Percentiles rank a stretch among this genome's conserved stretches.
These are phyloP conservation scores for Sebastes cheni DNA, from an alignment of 2,797 vertebrate species.

Conservation along the genomic window DNA sequence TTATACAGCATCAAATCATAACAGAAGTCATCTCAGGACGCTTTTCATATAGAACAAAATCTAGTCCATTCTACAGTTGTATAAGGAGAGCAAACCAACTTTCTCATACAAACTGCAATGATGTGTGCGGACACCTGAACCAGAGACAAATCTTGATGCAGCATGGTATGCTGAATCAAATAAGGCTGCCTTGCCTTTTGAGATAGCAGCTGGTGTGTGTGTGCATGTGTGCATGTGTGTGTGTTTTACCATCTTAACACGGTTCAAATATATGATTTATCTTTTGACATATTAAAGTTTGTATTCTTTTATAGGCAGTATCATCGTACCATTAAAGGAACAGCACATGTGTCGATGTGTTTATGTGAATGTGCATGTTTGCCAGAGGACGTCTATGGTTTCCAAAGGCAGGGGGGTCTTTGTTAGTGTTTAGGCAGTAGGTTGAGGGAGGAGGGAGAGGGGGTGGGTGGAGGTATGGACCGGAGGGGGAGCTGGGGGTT, in stretches of 20 bases:
- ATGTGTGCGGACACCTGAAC: background rate
- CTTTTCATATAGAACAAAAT: no score
- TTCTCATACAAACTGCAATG: background rate
- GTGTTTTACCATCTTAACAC: background rate
- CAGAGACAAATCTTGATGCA: background rate
- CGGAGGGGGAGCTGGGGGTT: background rate
- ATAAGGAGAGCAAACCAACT: background rate
- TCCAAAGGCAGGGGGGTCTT: background rate
- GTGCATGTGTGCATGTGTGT: background rate
- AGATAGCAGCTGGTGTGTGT: background rate
- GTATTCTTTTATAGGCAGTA: background rate
- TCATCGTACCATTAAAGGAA: background rate
- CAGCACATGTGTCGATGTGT: background rate
- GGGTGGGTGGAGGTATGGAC: background rate
- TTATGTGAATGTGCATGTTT: background rate
- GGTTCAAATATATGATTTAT: background rate
- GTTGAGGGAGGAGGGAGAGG: background rate
- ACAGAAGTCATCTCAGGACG: fast-evolving
- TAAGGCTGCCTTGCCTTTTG: background rate
- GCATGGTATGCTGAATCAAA: background rate
- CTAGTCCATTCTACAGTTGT: background rate
- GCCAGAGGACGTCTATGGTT: background rate
- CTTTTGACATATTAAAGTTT: background rate
- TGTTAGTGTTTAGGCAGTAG: conserved; percentile 1
- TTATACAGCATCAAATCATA: no score